Evolutionary conservation across 2,888 invertebrate genomes (phyloP).

Genomic region (Synergus japonicus): DNA sequence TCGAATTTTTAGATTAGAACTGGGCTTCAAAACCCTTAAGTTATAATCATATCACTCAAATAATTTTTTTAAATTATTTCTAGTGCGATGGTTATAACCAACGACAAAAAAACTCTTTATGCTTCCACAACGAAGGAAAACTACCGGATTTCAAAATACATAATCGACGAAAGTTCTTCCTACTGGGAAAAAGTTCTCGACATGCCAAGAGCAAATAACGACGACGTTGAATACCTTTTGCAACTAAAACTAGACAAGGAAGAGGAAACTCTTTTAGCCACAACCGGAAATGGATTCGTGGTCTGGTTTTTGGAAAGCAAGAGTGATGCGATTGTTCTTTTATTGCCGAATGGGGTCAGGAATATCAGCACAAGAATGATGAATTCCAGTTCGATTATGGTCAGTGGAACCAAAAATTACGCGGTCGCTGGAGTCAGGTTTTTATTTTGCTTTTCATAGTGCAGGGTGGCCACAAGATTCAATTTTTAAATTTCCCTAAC

Average conservation of each 20-base stretch:
- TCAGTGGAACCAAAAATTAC: conserved; percentile 93
- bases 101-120: conserved; percentile 83
- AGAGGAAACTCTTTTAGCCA: conserved; percentile 89
- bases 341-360: conserved; percentile 90
- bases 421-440: conserved; percentile 96
- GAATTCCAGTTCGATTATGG: conserved; percentile 93
- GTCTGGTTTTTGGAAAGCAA: conserved; percentile 86
- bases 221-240: conserved; percentile 86
- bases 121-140: conserved; percentile 84
- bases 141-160: conserved; percentile 79
- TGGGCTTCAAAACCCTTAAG: neutral
- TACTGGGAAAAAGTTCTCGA: conserved; percentile 83
- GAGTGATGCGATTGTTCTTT: conserved; percentile 82
- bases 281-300: conserved; percentile 90
- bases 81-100: conserved; percentile 85
- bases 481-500: too few species aligned
- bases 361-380: conserved; percentile 96
- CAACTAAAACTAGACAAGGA: conserved; percentile 91
- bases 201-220: conserved; percentile 84
- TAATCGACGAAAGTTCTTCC: conserved; percentile 77
- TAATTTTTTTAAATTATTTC: conserved; percentile 8
- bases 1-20: too few species aligned
- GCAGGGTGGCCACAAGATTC: too few species aligned
- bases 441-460: neutral
- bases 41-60: neutral